Evolutionary conservation across 2,113 vertebrate genomes (phyloP), one percentile per base, ranked within the genome.

Genomic region (Psettodes erumei): DNA sequence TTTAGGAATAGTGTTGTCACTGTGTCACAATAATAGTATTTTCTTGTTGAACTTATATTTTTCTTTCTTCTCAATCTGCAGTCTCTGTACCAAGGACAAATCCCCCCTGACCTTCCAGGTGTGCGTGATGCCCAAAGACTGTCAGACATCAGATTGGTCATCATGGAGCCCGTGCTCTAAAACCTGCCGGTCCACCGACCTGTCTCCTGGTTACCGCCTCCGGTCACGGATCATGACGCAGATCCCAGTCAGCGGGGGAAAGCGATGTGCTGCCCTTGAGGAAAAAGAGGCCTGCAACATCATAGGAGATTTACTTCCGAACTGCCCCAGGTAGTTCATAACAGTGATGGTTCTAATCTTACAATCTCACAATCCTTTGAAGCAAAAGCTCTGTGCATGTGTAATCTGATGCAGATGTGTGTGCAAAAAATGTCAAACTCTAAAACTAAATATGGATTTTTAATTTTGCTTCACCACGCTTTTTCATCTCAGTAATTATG

Each of bases 71-170:
- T 65, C 21, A 19, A 68, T 76, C 61, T 71, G 30, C 77, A 99
- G 98, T 88, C 93, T 97, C 19, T 99, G 97, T 33, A 76, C 72
- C 50, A 95, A 93, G 79, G 96, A 95, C 63, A 85, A 84, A 16
- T 53, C 92, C 19, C 94, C 95, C 0, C 69, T 95, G 81, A 96
- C 94, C 63, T 95, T 94, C 83, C 95, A 94, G 89, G 86, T 95
- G 2, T 99, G 98, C 5, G 71, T 96, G 73, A 89, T 99, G 66
- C 92, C 96, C 23, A 95, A 92, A 86, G 95, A 96, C 92, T 99
- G 98, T 2, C 88, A 93, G 75, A 91, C 86, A 0, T 95, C 95
- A 0, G 92, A 95, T 23, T 99, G 98, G 98, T 95, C 96, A 0
- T 67, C 85, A 0, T 99, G 98, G 98, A 96, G 95, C 42, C n/a